phyloP scores from a whole-genome alignment of 2,113 vertebrate species.

The Phrynosoma blainvillii region DNA sequence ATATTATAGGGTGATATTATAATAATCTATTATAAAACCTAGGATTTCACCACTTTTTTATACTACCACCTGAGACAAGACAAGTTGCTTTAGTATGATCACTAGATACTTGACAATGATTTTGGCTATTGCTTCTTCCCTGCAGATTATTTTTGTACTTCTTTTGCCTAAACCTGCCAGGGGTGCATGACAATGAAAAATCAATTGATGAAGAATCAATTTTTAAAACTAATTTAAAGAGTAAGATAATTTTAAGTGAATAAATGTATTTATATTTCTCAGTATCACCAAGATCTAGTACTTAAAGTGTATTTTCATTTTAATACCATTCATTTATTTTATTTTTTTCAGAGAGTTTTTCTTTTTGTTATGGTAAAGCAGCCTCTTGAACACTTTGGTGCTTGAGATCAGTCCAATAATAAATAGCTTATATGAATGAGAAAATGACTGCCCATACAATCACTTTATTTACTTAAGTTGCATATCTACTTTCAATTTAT shows the following conservation, averaged over 20 bases:
- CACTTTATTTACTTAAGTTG: constrained; percentile 3
- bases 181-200: constrained; percentile 5
- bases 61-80: neutral
- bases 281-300: neutral
- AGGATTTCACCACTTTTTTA: neutral
- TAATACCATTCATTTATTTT: neutral
- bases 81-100: neutral
- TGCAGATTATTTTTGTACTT: neutral
- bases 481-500: constrained; percentile 4
- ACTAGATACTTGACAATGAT: neutral
- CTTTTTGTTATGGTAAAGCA: neutral
- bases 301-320: constrained; percentile 5
- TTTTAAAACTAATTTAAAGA: constrained; percentile 16
- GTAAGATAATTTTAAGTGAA: constrained; percentile 12
- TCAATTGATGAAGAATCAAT: constrained; percentile 5
- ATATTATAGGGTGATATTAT: too few relatives aligned
- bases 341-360: neutral
- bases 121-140: neutral
- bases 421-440: constrained; percentile 4
- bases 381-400: neutral
- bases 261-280: constrained; percentile 9
- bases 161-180: neutral
- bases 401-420: neutral
- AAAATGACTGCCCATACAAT: constrained; percentile 8
- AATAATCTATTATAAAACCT: too few relatives aligned